phyloP scores from a whole-genome alignment of 1,140 invertebrate genomes.

The Ptiloglossa arizonensis region DNA sequence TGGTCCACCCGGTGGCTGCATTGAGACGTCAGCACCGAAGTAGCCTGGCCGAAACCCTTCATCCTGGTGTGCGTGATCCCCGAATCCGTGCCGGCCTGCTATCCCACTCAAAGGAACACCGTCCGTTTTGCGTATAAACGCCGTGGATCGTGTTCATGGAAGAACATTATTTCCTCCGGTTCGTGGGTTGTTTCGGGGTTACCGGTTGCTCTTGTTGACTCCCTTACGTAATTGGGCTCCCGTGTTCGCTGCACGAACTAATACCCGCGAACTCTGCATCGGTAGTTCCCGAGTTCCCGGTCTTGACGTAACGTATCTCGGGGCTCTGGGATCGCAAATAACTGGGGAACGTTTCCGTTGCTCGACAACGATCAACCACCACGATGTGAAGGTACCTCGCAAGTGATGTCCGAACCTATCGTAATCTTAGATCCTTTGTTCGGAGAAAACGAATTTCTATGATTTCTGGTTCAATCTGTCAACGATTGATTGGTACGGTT shows the following conservation, averaged over 20 bases:
- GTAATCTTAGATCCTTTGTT: too few species aligned
- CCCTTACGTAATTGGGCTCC: constrained; percentile 34
- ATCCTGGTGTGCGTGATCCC: constrained; percentile 52
- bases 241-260: neutral
- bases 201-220: constrained; percentile 5
- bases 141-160: constrained; percentile 26
- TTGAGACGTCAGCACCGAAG: constrained; percentile 69
- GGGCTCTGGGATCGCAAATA: too few species aligned
- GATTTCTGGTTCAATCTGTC: too few species aligned
- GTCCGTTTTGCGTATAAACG: constrained; percentile 51
- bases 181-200: constrained; percentile 5
- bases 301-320: too few species aligned
- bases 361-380: too few species aligned
- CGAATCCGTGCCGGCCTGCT: constrained; percentile 32
- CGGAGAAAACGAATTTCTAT: too few species aligned
- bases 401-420: too few species aligned
- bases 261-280: neutral
- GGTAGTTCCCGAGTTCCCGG: too few species aligned
- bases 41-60: constrained; percentile 54
- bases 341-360: too few species aligned
- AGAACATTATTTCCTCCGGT: constrained; percentile 32
- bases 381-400: too few species aligned
- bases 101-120: constrained; percentile 23
- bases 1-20: constrained; percentile 68
- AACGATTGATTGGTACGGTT: too few species aligned